Base-by-base conservation (phyloP, 2,797 vertebrate species). In the Acanthiza pusilla region DNA sequence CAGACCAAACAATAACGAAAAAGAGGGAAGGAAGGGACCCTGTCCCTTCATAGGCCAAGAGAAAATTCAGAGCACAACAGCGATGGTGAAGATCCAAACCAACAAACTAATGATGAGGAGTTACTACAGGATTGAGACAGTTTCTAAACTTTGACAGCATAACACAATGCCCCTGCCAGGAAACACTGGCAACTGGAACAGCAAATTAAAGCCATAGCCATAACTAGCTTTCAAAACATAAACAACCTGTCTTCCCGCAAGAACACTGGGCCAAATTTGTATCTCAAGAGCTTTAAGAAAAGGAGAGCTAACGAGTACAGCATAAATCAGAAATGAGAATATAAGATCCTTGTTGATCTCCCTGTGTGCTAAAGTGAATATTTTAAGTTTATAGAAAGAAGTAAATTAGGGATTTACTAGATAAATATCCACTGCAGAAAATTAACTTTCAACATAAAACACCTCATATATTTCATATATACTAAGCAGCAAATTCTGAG, bases 401-500 rank as follows among this genome's bases (percentile, higher is more conserved):
- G 13, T 45, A 61, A 94, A 91, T 62, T 34, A 53, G 11, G 32
- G 40, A 42, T 45, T 89, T 81, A 83, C 32, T 74, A 36, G 34
- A 30, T 78, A 67, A 48, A 77, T 71, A 90, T 80, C 78, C 54
- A 79, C 18, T 18, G 9, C 7, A 74, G 51, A 92, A 66, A 67
- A 65, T 60, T 60, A 92, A 51, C 43, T 96, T 93, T 23, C 65
- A 65, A 93, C 77, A 91, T 68, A 87, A 91, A 95, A 19, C 36
- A 89, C 75, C 82, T 89, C 7, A 65, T 85, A 32, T 73, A 61
- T 80, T 88, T 89, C 57, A 65, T 2, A 80, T 45, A 68, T 9
- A 89, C 14, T 54, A 92, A 92, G 36, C 62, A 91, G 25, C 8
- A 87, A 82, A 79, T 79, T 80, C 74, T n/a, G 23, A 86, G 22